Base-by-base conservation (phyloP, 2,888 invertebrate genomes). In the Lepas anatifera region DNA sequence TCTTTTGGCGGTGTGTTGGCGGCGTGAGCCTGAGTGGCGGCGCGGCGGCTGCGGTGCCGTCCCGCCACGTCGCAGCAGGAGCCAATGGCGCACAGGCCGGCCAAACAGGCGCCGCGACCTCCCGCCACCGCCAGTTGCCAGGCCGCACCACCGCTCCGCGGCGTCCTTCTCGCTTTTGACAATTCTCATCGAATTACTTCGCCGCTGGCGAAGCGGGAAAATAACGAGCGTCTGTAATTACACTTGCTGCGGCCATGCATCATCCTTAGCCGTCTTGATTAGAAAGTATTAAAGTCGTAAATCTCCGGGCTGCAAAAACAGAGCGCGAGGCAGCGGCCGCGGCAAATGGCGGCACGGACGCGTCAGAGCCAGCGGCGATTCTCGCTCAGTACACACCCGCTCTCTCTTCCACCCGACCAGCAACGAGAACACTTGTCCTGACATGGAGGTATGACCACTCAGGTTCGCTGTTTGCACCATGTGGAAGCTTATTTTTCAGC, bases 241-340 rank as follows among this genome's bases (percentile, higher is more conserved):
- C 58, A 58, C 58, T 58, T 32, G 58, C 58, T 32, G 58, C 35
- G 58, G 22, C 58, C 35, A 58, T 58, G 16, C 58, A 32, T 58
- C 58, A 58, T 58, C 58, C 58, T 58, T 58, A 58, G 58, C 22
- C 58, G 58, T 58, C 58, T 58, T 58, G 58, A 58, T 58, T 58
- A 58, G 58, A 58, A 58, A 58, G 58, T 58, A 58, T 58, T 58
- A 58, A 58, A 58, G 58, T 58, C 35, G 58, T 58, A 58, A 58
- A 58, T 58, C 58, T 32, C 22, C 29, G 8, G 18, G 58, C 58
- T 58, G 58, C 58, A 58, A 58, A 58, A 58, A 58, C 58, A 58
- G 52, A 52, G 58, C 58, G 35, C 41, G 41, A 41, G 41, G 41
- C 41, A 13, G 41, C 8, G 25, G 27, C 52, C 27, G 25, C 58